Base-by-base conservation (phyloP, 2,888 invertebrate genomes). In the Ypsolopha scabrella region DNA sequence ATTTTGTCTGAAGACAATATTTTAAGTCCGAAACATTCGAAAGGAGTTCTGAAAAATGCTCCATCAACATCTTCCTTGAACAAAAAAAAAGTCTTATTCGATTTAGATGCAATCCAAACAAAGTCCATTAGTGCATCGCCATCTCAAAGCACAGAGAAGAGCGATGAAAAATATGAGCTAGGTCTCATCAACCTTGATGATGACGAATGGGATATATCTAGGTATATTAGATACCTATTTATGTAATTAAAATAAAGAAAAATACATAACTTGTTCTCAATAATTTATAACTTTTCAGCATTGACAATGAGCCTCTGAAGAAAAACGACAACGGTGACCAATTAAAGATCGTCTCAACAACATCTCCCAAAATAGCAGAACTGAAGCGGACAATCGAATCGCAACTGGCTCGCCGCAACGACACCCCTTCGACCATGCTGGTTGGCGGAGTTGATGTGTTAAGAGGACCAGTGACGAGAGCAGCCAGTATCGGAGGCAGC, bases 21-120 rank as follows among this genome's bases (percentile, higher is more conserved):
- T 44, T 61, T 57, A 55, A 65, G 53, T 50, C 56, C 58, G 7
- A 76, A 75, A 58, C 76, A 74, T 63, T 80, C 87, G 46, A 90
- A 88, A 70, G 82, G 90, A 49, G 90, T 89, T 36, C 64, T 91
- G 38, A 91, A 90, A 73, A 86, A 81, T 63, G 87, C 81, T 46
- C 82, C 88, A 2, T 89, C 89, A 0, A 77, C 75, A 24, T 87
- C 86, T 39, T 88, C 88, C 44, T 64, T 89, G 34, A 80, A 87
- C 33, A 91, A 91, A 60, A 91, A 91, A 67, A 90, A 89, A 72
- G 91, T 91, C 7, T 61, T 90, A 46, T 91, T 91, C 60, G 89
- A 90, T 72, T 80, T 91, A 70, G 88, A 89, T 59, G 82, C 87
- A 4, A 83, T 87, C 60, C 85, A 87, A 70, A 86, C 83, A 78